Base-by-base conservation (phyloP, 2,888 invertebrate species). In the Liodrosophila aerea region DNA sequence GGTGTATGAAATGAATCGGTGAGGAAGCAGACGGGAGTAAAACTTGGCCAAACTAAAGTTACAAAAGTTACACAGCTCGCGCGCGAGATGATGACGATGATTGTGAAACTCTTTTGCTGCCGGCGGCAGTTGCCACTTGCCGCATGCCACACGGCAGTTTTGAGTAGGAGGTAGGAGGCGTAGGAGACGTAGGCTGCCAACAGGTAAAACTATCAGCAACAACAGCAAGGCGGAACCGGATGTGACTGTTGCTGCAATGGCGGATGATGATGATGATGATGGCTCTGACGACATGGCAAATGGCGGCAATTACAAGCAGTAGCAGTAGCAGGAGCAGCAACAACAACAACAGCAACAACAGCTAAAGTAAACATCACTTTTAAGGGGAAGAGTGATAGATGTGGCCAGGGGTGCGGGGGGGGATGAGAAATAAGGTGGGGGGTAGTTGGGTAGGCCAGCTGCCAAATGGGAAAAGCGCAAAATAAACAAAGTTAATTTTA, bases 401-500 rank as follows among this genome's bases (percentile, higher is more conserved):
- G 33, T 18, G 41, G 33, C n/a, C 22, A 22, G 22, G 22, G 2
- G 7, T 11, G 30, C 7, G 1, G n/a, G n/a, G 9, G 29, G 16
- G 11, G 34, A 8, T 34, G 18, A 3, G 2, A 4, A 15, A 7
- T 4, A 3, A 36, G 12, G 11, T 29, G 15, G 15, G 9, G 4
- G 52, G 53, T 33, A 36, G 22, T 22, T 2, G 22, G 22, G 22
- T 22, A 22, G 2, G 22, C 22, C 22, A 22, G 22, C 43, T 44
- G 45, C 59, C 68, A 72, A 73, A 76, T 73, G 81, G 67, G 66
- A 74, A 71, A 76, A 77, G 85, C 78, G 72, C 72, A 83, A 86
- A 81, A 80, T 84, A 84, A 81, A 81, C 86, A 81, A 81, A 86
- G 80, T 81, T 81, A 81, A 81, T 81, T 81, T 81, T 81, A 81